phyloP scores from a whole-genome alignment of 2,113 vertebrate genomes.

The Siphamia tubifer region DNA sequence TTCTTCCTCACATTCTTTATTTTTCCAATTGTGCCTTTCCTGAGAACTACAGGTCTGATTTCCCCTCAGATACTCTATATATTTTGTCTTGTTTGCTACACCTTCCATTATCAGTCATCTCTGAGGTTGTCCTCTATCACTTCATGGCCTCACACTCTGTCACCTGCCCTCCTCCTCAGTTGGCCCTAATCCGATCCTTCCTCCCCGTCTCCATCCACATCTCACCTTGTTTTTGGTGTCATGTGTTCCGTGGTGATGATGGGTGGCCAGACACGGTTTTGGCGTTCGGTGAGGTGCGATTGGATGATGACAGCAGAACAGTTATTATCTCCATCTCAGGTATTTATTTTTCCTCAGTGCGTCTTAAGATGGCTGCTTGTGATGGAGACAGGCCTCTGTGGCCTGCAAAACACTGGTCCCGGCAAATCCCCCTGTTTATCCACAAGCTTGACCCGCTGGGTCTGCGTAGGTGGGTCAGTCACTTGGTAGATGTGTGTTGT shows the following conservation, averaged over 20 bases:
- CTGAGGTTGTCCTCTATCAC: slow-evolving; percentile 28
- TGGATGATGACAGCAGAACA: slow-evolving; percentile 24
- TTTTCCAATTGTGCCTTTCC: background rate
- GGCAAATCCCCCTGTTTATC: slow-evolving; percentile 77
- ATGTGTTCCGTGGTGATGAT: background rate
- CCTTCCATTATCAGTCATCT: slow-evolving; percentile 36
- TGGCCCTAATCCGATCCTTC: slow-evolving; percentile 22
- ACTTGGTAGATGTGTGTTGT: background rate
- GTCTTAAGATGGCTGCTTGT: slow-evolving; percentile 78
- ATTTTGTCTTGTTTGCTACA: background rate
- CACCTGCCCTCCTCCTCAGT: slow-evolving; percentile 14
- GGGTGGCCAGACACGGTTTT: slow-evolving; percentile 13
- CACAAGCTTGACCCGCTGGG: slow-evolving; percentile 74
- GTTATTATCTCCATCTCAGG: slow-evolving; percentile 60
- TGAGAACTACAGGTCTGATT: background rate
- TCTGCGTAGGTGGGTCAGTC: slow-evolving; percentile 16
- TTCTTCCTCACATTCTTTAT: too few species aligned
- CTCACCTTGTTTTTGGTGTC: slow-evolving; percentile 47
- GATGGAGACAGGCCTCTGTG: slow-evolving; percentile 75
- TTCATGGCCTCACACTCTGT: slow-evolving; percentile 18
- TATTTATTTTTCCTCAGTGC: slow-evolving; percentile 73
- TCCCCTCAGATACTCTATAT: background rate
- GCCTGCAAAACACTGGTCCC: slow-evolving; percentile 59
- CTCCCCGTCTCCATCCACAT: slow-evolving; percentile 21
- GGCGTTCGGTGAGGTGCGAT: background rate